phyloP scores from a whole-genome alignment of 2,888 invertebrate species.

The Ramazzottius varieornatus region DNA sequence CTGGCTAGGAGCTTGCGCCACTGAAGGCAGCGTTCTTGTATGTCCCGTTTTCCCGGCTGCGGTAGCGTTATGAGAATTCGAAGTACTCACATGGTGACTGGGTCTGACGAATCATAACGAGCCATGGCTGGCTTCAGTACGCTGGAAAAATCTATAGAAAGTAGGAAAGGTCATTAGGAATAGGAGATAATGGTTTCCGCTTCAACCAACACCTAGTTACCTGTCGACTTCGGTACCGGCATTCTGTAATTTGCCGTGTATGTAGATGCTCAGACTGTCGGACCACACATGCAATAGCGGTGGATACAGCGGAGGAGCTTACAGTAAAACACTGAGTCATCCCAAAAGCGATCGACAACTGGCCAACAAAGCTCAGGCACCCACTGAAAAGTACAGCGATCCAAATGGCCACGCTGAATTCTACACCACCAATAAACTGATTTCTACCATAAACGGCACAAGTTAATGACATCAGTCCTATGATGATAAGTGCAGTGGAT shows the following conservation, averaged over 20 bases:
- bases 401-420: background rate
- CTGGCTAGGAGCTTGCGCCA: too few relatives aligned
- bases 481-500: background rate
- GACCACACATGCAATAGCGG: background rate
- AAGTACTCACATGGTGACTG: too few relatives aligned
- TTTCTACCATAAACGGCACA: background rate
- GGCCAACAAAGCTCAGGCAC: background rate
- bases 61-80: too few relatives aligned
- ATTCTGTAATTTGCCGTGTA: background rate
- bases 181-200: too few relatives aligned
- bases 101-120: background rate
- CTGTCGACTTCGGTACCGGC: background rate
- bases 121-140: background rate
- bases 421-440: background rate
- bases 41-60: too few relatives aligned
- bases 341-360: too few relatives aligned
- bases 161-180: too few relatives aligned
- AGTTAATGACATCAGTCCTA: background rate
- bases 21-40: too few relatives aligned
- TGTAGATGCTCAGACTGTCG: background rate
- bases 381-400: background rate
- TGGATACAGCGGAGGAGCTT: background rate
- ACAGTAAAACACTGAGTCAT: too few relatives aligned
- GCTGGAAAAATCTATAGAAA: too few relatives aligned
- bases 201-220: too few relatives aligned